Conservation (phyloP, 2,888 invertebrate species). For the Drosophila engyochracea region DNA sequence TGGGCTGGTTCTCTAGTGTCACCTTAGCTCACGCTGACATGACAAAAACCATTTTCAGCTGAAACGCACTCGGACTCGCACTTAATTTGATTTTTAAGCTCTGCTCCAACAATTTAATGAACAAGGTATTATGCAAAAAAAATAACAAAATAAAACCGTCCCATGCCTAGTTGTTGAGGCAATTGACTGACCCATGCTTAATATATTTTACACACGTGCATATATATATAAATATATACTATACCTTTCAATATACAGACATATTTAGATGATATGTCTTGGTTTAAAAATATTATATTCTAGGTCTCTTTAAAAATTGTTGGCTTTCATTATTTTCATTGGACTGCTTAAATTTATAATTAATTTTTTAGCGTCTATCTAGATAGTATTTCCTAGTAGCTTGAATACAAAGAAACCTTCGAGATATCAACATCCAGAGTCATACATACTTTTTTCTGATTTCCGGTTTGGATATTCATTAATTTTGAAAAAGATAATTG, state of each 20-base stretch:
- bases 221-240: background rate
- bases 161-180: slow-evolving; percentile 30
- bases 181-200: slow-evolving; percentile 33
- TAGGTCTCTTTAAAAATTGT: slow-evolving; percentile 4
- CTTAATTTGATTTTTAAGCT: slow-evolving; percentile 51
- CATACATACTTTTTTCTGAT: slow-evolving; percentile 26
- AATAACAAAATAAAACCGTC: background rate
- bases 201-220: slow-evolving; percentile 25
- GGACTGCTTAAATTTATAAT: slow-evolving; percentile 35
- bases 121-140: slow-evolving; percentile 54
- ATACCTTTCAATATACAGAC: background rate
- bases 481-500: slow-evolving; percentile 47
- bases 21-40: slow-evolving; percentile 64
- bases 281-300: slow-evolving; percentile 30
- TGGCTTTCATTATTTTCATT: slow-evolving; percentile 13
- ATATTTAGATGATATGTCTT: slow-evolving; percentile 3
- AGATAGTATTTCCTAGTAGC: slow-evolving; percentile 29
- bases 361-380: slow-evolving; percentile 35
- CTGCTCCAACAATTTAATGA: slow-evolving; percentile 33
- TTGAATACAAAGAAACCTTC: slow-evolving; percentile 6
- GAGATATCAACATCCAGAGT: slow-evolving; percentile 10
- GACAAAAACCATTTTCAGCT: slow-evolving; percentile 46
- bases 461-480: slow-evolving; percentile 63
- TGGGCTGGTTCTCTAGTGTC: slow-evolving; percentile 55
- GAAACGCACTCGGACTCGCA: slow-evolving; percentile 40